Conservation (phyloP, 2,113 vertebrate species). For the Phrynosoma blainvillii region DNA sequence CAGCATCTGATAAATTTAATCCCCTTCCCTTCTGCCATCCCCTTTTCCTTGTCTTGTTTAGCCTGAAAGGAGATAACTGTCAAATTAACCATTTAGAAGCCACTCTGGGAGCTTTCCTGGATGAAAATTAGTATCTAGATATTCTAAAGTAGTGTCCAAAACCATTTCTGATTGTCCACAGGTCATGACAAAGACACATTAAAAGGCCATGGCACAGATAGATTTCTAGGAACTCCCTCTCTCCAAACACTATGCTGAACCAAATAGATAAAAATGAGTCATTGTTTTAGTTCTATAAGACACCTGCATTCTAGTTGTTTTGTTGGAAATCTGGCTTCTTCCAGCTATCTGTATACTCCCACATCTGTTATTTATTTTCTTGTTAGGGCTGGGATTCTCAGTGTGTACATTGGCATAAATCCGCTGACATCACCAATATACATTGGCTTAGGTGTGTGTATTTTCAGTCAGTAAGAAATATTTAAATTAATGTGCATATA, state of each 20-base stretch:
- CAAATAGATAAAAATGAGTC: background rate
- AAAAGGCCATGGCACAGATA: no score
- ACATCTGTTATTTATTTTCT: background rate
- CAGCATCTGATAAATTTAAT: no score
- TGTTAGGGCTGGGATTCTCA: background rate
- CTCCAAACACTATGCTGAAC: background rate
- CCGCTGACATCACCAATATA: background rate
- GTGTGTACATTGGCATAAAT: background rate
- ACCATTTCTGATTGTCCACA: background rate
- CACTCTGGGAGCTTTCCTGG: background rate
- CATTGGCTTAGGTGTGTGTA: background rate
- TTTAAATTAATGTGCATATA: background rate
- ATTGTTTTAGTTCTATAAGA: background rate
- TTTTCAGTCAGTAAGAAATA: accelerated
- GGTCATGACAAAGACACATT: background rate
- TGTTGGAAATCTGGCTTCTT: background rate
- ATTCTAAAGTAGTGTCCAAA: no score
- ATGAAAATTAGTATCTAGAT: background rate
- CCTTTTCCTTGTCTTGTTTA: no score
- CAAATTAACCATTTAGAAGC: background rate
- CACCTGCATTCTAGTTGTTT: background rate
- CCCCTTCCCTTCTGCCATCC: no score
- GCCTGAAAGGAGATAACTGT: no score
- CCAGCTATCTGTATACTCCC: background rate
- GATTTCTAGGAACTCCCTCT: background rate